phyloP scores from a whole-genome alignment of 2,797 vertebrate genomes.

The Cynopterus sphinx region DNA sequence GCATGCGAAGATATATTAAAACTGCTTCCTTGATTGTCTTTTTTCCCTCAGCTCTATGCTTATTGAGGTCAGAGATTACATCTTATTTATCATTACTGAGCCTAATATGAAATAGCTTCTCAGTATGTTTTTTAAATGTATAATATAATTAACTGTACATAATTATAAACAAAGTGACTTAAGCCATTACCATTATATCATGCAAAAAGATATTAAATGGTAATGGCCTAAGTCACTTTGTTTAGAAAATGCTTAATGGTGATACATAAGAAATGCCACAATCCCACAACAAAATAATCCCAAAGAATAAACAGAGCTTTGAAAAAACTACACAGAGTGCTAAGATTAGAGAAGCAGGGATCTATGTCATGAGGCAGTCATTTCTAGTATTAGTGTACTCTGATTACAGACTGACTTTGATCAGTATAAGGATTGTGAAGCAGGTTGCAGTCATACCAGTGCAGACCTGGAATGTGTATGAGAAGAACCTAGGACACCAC shows the following conservation, averaged over 20 bases:
- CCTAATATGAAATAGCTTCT: not conserved
- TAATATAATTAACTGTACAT: not conserved
- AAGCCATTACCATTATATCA: not conserved
- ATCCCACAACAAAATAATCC: not conserved
- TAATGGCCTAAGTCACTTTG: not conserved
- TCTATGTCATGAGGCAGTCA: not conserved
- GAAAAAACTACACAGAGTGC: not conserved
- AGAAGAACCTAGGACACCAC: not conserved
- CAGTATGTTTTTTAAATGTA: not conserved
- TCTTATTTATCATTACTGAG: not conserved
- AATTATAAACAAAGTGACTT: not conserved
- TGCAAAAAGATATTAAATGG: not conserved
- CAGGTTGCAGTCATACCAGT: not conserved
- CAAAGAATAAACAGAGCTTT: not conserved
- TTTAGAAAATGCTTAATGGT: not conserved
- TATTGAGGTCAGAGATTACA: not conserved
- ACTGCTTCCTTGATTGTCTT: not conserved
- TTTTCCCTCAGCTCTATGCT: not conserved
- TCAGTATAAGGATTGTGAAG: not conserved
- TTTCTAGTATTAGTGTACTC: not conserved
- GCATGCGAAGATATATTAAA: not conserved
- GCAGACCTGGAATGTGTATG: rapidly evolving
- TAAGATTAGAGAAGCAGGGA: not conserved
- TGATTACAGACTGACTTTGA: not conserved
- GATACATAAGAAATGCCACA: not conserved